These are phyloP conservation scores for Macaca mulatta DNA, from an alignment of 2,113 vertebrate species.

Conservation along the genomic window DNA sequence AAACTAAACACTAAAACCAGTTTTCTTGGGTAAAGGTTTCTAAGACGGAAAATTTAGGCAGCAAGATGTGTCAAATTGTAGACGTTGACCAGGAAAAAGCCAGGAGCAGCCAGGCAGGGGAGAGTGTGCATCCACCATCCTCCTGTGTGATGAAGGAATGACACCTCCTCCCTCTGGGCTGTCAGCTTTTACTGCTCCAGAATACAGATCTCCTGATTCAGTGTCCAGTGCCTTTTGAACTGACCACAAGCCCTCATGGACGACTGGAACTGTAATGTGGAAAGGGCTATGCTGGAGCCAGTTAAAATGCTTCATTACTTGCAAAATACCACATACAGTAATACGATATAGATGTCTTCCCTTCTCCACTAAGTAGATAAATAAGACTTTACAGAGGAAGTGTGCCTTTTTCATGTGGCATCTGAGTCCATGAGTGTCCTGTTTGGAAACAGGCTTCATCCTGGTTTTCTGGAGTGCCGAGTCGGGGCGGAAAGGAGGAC, in stretches of 20 bases:
- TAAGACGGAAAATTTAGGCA: not conserved
- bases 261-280: not conserved
- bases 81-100: not conserved
- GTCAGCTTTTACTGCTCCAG: not conserved
- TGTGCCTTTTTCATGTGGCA: not conserved
- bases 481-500: accelerated
- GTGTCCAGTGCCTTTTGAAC: not conserved
- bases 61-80: not conserved
- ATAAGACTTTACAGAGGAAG: not conserved
- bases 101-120: not conserved
- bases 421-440: not conserved
- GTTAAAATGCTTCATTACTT: not conserved
- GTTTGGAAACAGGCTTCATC: not conserved
- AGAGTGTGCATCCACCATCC: not conserved
- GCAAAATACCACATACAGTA: not conserved
- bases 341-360: not conserved
- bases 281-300: not conserved
- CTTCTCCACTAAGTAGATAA: not conserved
- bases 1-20: no score
- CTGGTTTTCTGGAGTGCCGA: not conserved
- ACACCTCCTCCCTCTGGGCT: not conserved
- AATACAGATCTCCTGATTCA: not conserved
- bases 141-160: not conserved
- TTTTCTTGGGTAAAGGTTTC: not conserved
- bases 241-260: not conserved